Evolutionary conservation across 1,140 invertebrate species (phyloP).

Genomic region (Microplitis mediator): DNA sequence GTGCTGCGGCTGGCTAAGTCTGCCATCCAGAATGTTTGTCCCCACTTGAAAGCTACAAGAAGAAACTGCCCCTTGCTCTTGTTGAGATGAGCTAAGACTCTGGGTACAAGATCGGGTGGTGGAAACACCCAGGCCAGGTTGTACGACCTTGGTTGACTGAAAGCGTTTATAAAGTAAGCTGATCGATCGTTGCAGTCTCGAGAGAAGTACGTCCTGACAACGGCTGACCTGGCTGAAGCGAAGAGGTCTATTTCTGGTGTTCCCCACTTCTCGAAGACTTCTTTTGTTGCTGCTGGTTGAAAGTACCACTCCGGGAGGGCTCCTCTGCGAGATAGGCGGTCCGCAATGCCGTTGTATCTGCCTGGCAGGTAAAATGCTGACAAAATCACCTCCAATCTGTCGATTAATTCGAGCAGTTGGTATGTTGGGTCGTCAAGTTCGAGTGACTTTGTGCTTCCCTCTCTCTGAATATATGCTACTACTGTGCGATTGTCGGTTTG

Average conservation of each 20-base stretch:
- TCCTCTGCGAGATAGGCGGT: constrained; percentile 41
- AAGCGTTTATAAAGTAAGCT: no score
- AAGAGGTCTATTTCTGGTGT: constrained; percentile 47
- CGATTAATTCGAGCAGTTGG: constrained; percentile 37
- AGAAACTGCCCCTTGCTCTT: constrained; percentile 19
- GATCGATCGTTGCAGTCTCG: constrained; percentile 35
- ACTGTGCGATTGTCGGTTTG: constrained; percentile 40
- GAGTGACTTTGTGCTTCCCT: constrained; percentile 47
- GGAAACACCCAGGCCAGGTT: constrained; percentile 50
- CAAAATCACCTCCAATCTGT: constrained; percentile 36
- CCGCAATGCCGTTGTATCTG: constrained; percentile 44
- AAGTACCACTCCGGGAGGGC: constrained; percentile 49
- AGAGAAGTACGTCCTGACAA: constrained; percentile 42
- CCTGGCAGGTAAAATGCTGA: constrained; percentile 38
- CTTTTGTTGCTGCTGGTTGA: constrained; percentile 33
- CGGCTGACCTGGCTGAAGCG: constrained; percentile 42
- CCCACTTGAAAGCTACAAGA: neutral
- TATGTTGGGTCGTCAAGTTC: constrained; percentile 41
- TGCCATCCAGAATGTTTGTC: constrained; percentile 14
- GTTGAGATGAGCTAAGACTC: constrained; percentile 46
- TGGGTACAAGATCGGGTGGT: constrained; percentile 47
- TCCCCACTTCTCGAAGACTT: constrained; percentile 43
- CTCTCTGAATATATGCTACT: constrained; percentile 41
- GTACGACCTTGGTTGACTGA: constrained; percentile 40
- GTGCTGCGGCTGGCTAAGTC: neutral